phyloP scores from a whole-genome alignment of 2,888 invertebrate genomes.

The Dasysyrphus albostriatus region DNA sequence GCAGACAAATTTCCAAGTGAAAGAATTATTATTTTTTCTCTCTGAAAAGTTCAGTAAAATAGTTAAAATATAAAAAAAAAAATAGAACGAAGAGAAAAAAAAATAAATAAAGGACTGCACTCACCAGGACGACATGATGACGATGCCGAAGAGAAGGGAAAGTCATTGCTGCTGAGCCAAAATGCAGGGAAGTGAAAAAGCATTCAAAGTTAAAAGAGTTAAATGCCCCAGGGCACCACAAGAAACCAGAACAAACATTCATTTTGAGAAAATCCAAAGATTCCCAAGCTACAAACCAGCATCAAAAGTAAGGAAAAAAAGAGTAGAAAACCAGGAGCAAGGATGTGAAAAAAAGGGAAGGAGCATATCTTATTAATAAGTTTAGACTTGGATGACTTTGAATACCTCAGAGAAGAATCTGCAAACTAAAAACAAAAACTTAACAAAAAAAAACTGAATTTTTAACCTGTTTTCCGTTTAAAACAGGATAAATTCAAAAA shows the following conservation, averaged over 20 bases:
- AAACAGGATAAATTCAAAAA: background rate
- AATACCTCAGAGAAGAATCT: constrained; percentile 19
- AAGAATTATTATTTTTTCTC: constrained; percentile 38
- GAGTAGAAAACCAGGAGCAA: background rate
- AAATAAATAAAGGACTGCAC: constrained; percentile 2
- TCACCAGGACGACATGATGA: background rate
- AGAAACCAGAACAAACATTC: constrained; percentile 40
- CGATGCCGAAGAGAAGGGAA: background rate
- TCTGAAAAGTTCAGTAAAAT: constrained; percentile 17
- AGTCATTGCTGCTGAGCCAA: constrained; percentile 28
- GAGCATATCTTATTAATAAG: constrained; percentile 40
- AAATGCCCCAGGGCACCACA: constrained; percentile 40
- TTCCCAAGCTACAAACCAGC: background rate
- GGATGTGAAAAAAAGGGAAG: background rate
- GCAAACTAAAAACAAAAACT: background rate
- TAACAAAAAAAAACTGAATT: background rate
- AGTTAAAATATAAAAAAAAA: background rate
- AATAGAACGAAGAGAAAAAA: background rate
- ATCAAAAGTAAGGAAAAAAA: background rate
- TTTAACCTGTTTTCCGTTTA: constrained; percentile 12
- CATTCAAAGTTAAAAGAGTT: constrained; percentile 43
- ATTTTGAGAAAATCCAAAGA: constrained; percentile 39
- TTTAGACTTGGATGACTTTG: constrained; percentile 37
- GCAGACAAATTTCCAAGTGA: constrained; percentile 37
- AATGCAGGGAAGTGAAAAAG: constrained; percentile 33